Evolutionary conservation across 2,888 invertebrate species (phyloP), one percentile per base, ranked within the genome.

Genomic region (Apamea epomidion): DNA sequence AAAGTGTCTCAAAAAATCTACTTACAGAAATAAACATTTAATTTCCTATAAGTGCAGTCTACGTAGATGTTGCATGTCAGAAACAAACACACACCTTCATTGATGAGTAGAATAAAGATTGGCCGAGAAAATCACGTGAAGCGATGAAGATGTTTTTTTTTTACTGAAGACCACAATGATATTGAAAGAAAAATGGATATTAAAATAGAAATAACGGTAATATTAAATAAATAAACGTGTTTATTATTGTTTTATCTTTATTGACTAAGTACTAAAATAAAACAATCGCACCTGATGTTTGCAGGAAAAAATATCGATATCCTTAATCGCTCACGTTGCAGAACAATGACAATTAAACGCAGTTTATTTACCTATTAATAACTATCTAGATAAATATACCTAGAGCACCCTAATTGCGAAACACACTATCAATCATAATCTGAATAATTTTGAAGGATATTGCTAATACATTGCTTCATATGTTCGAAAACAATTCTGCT

Each of bases 261-360:
- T 42, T 51, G 6, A 16, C 16, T n/a, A 29, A 29, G 67, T 37
- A 69, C 67, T 67, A 67, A 58, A 65, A 60, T 58, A 60, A 29
- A 76, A 32, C 37, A 73, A 73, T 42, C 10, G 8, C 51, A 69
- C 32, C 54, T 29, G 60, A 48, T 29, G 64, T 62, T 29, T 76
- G 42, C 74, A 87, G 85, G 87, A 76, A 87, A 87, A 82, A 83
- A 62, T 54, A 87, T 65, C 54, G 67, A 85, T 87, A 77, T 85
- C 60, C 64, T 77, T 85, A 87, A 76, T 71, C 25, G 25, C 71
- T 81, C 65, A 74, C 72, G 76, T 75, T 85, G 76, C 65, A 77
- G 70, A 81, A 85, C 85, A 85, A 85, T 85, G 70, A 74, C 29
- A 71, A 64, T 80, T 76, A 74, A 76, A 76, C 54, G 10, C 7